These are phyloP conservation scores for Anastrepha ludens DNA, from an alignment of 1,140 invertebrate species.

Conservation along the genomic window DNA sequence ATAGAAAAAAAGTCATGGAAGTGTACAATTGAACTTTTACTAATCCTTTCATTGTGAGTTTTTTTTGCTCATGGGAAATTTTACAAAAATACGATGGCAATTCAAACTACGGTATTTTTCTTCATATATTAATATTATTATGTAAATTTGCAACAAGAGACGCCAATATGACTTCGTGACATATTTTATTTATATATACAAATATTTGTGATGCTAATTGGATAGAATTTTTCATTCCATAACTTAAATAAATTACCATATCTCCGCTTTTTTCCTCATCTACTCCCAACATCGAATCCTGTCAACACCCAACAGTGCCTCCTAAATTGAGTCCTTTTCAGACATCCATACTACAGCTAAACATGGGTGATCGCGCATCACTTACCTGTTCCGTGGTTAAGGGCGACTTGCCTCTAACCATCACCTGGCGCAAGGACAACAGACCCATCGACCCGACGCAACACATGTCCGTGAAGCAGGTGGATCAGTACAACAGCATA, in stretches of 20 bases:
- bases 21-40: too few species aligned
- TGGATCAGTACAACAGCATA: constrained; percentile 86
- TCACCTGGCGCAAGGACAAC: constrained; percentile 86
- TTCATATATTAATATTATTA: too few species aligned
- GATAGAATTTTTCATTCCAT: too few species aligned
- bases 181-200: too few species aligned
- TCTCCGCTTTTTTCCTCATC: not conserved
- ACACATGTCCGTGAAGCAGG: constrained; percentile 81
- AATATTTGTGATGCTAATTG: too few species aligned
- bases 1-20: too few species aligned
- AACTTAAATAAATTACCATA: not conserved
- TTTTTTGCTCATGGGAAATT: too few species aligned
- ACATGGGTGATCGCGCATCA: constrained; percentile 85
- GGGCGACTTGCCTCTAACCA: constrained; percentile 85
- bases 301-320: constrained; percentile 80
- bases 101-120: too few species aligned
- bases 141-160: too few species aligned
- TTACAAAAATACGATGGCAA: too few species aligned
- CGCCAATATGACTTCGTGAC: too few species aligned
- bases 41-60: too few species aligned
- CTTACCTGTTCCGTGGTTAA: constrained; percentile 86
- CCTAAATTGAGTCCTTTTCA: constrained; percentile 87
- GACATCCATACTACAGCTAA: constrained; percentile 81
- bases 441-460: constrained; percentile 79
- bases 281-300: not conserved